Evolutionary conservation across 2,797 vertebrate species (phyloP).

Genomic region (Stomatorhinus walkeri): DNA sequence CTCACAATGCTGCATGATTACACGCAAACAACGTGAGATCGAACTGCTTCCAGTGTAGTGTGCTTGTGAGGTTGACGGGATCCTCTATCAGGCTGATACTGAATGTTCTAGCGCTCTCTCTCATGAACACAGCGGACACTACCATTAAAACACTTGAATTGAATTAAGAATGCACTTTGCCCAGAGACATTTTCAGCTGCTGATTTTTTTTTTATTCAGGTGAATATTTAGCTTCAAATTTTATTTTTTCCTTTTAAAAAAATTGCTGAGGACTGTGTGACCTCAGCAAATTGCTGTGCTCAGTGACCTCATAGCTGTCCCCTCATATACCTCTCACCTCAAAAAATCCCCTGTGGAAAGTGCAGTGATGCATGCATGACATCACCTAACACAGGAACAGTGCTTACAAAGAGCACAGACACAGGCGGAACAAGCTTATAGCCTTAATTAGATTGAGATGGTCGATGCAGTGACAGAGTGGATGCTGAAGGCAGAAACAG

Average conservation of each 20-base stretch:
- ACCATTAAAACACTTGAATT: neutral
- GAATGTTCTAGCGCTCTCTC: neutral
- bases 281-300: neutral
- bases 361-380: neutral
- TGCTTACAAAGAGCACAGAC: neutral
- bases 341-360: neutral
- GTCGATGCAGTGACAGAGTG: slow-evolving; percentile 40
- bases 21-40: neutral
- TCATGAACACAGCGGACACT: neutral
- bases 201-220: neutral
- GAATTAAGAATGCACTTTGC: neutral
- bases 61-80: neutral
- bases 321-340: neutral
- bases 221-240: neutral
- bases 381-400: neutral
- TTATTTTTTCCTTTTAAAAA: neutral
- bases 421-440: slow-evolving; percentile 35
- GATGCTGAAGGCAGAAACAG: neutral
- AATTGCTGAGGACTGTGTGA: neutral
- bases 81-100: neutral
- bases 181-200: neutral
- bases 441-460: slow-evolving; percentile 35
- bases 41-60: neutral
- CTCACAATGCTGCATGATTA: neutral
- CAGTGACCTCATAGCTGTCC: neutral